phyloP scores from a whole-genome alignment of 2,797 vertebrate genomes.

The Gymnoscopelus braueri region DNA sequence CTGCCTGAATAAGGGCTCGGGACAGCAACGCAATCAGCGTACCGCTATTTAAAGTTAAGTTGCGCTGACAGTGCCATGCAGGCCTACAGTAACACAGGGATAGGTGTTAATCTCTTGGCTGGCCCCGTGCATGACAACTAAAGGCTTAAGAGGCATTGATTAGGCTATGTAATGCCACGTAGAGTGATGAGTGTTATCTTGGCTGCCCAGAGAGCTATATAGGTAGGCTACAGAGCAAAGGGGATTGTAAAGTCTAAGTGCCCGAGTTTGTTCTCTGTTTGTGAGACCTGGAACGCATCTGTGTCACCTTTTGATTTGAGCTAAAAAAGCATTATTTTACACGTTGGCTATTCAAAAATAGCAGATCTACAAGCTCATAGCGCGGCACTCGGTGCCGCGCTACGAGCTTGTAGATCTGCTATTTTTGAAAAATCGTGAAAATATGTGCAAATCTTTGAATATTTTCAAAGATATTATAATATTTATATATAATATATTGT shows the following conservation, averaged over 20 bases:
- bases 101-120: slow-evolving; percentile 72
- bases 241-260: slow-evolving; percentile 42
- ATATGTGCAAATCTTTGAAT: too few relatives aligned
- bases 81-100: slow-evolving; percentile 53
- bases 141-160: slow-evolving; percentile 75
- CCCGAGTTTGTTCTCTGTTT: slow-evolving; percentile 25
- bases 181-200: slow-evolving; percentile 47
- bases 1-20: slow-evolving; percentile 32
- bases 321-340: too few relatives aligned
- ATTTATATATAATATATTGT: too few relatives aligned
- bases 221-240: slow-evolving; percentile 20
- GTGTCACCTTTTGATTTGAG: too few relatives aligned
- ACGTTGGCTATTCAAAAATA: too few relatives aligned
- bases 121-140: slow-evolving; percentile 54
- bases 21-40: slow-evolving; percentile 55
- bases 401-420: too few relatives aligned
- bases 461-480: too few relatives aligned
- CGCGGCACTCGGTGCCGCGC: too few relatives aligned
- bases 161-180: slow-evolving; percentile 65
- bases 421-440: too few relatives aligned
- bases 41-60: slow-evolving; percentile 75
- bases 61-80: slow-evolving; percentile 46
- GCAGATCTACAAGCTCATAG: too few relatives aligned
- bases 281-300: too few relatives aligned
- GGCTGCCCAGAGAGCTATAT: slow-evolving; percentile 29